Conservation (phyloP, 2,888 invertebrate genomes). For the Parnassius glacialis region DNA sequence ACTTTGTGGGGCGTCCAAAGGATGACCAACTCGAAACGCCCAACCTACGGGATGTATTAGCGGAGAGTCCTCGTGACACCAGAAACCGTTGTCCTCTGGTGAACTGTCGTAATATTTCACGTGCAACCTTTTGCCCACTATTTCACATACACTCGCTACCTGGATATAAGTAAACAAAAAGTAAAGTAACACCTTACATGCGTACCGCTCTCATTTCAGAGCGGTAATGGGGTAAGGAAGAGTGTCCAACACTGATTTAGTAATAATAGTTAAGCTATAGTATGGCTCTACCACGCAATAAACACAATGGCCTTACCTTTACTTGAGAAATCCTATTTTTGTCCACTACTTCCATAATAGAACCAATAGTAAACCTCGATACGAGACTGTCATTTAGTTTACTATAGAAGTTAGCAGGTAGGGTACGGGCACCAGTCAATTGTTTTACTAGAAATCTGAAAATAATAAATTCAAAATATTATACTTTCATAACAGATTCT, state of each 20-base stretch:
- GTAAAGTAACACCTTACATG: too few species aligned
- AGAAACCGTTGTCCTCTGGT: constrained; percentile 92
- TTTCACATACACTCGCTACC: constrained; percentile 94
- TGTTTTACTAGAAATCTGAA: constrained; percentile 90
- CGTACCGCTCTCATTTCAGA: too few species aligned
- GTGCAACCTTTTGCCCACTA: constrained; percentile 95
- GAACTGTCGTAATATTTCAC: constrained; percentile 93
- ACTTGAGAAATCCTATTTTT: constrained; percentile 97
- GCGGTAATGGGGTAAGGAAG: too few species aligned
- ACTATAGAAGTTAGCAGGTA: constrained; percentile 95
- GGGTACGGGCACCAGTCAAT: constrained; percentile 95
- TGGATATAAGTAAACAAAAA: constrained; percentile 31
- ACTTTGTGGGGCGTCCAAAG: constrained; percentile 89
- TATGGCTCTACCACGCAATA: too few species aligned
- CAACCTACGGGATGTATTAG: constrained; percentile 98
- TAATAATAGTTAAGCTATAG: too few species aligned
- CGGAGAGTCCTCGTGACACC: constrained; percentile 98
- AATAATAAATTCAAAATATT: constrained; percentile 19
- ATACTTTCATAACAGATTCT: background rate
- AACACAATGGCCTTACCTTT: constrained; percentile 59
- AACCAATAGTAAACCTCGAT: constrained; percentile 90
- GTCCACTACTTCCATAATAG: constrained; percentile 96
- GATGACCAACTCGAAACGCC: constrained; percentile 94
- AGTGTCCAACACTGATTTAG: too few species aligned
- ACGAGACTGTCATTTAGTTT: constrained; percentile 92